Conservation (phyloP, 2,888 invertebrate genomes). For the Listrodromus nycthemerus region DNA sequence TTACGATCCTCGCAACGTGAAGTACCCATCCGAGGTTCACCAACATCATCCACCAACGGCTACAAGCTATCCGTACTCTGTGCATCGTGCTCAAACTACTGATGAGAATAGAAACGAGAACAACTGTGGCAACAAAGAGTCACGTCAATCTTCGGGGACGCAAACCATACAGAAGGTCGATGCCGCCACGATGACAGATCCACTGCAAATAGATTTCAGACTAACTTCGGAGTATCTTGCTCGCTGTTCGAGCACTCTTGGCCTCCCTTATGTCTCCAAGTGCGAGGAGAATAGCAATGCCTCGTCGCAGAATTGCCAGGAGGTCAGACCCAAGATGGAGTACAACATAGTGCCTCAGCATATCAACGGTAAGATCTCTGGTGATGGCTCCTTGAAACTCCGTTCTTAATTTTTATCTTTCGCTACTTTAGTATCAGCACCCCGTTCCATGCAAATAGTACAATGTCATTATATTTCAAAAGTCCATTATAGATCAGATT, state of each 20-base stretch:
- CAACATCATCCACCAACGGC: slow-evolving; percentile 73
- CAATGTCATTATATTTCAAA: too few species aligned
- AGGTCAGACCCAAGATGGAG: slow-evolving; percentile 77
- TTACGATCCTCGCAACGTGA: slow-evolving; percentile 79
- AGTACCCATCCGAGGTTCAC: slow-evolving; percentile 77
- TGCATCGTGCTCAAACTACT: slow-evolving; percentile 75
- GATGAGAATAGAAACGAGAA: slow-evolving; percentile 83
- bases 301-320: slow-evolving; percentile 76
- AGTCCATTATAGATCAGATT: background rate
- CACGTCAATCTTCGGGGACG: slow-evolving; percentile 77
- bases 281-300: slow-evolving; percentile 78
- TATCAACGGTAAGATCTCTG: slow-evolving; percentile 77
- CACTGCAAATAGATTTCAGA: slow-evolving; percentile 82
- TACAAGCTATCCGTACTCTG: slow-evolving; percentile 75
- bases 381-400: background rate
- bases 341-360: slow-evolving; percentile 80
- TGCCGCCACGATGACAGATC: slow-evolving; percentile 83
- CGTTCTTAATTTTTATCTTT: background rate
- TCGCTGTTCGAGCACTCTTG: slow-evolving; percentile 80
- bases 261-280: slow-evolving; percentile 80
- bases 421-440: background rate
- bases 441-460: too few species aligned
- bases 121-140: slow-evolving; percentile 80
- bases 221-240: slow-evolving; percentile 82
- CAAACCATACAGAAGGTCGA: slow-evolving; percentile 82